Base-by-base conservation (phyloP, 2,797 vertebrate species). In the Jordanella pulchra region DNA sequence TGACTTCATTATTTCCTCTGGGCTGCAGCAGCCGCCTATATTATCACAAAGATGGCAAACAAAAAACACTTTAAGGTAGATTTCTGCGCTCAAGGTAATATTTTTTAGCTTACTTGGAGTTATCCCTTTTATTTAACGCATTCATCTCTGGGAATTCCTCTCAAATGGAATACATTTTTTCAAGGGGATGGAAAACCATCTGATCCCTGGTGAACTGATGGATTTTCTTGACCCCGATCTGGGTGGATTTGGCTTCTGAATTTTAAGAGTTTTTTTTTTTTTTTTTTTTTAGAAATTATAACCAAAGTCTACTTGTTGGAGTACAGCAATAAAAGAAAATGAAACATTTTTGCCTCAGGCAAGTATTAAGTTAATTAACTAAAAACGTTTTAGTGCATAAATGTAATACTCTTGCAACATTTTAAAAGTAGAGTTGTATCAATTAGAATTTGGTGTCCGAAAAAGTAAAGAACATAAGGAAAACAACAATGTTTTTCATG, bases 91-190 rank as follows among this genome's bases (percentile, higher is more conserved):
- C 32, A 9, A 4, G 35, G 35, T 67, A 25, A 48, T 27, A 65
- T 25, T 61, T 61, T 48, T n/a, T 48, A 45, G 23, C 11, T 45
- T 35, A 42, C 23, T 69, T 27, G 44, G 47, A 23, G 35, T 69
- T 32, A 72, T 56, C 45, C 51, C 35, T 25, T 14, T 42, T 35
- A 15, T 15, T 65, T n/a, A 32, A 25, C 58, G 27, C 30, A 21
- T 15, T 61, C 32, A 42, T 45, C 51, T 32, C 48, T 2, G 12
- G 42, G 21, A 56, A 56, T 66, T 61, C 27, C 48, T 39, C 48
- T 63, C 27, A 72, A n/a, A 54, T 13, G 30, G n/a, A 21, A 79
- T 70, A n/a, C 67, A 56, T 55, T 58, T 67, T 15, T 44, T 18
- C 50, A 64, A 65, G 44, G 15, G 65, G 11, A 17, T 64, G n/a